These are phyloP conservation scores for Acanthoscelides obtectus DNA, from an alignment of 2,888 invertebrate species.

Conservation along the genomic window DNA sequence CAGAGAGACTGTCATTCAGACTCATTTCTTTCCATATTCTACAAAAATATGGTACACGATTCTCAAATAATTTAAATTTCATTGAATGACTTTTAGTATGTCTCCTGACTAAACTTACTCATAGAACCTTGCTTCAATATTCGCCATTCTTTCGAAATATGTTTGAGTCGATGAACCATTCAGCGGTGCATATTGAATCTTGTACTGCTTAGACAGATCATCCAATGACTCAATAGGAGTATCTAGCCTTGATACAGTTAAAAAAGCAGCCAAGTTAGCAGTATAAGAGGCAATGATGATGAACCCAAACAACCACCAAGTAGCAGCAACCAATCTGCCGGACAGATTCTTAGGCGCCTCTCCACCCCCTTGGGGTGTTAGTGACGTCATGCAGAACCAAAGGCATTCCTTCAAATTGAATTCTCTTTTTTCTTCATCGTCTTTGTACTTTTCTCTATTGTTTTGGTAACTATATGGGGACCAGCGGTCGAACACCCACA, in stretches of 20 bases:
- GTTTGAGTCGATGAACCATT: slow-evolving; percentile 86
- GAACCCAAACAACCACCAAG: slow-evolving; percentile 99
- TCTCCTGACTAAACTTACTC: slow-evolving; percentile 58
- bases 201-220: slow-evolving; percentile 86
- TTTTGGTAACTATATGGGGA: slow-evolving; percentile 97
- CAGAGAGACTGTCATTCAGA: slow-evolving; percentile 85
- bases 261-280: slow-evolving; percentile 94
- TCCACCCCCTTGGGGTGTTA: slow-evolving; percentile 93
- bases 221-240: slow-evolving; percentile 91
- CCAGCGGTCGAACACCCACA: slow-evolving; percentile 97
- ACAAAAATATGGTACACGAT: slow-evolving; percentile 21
- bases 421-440: slow-evolving; percentile 90
- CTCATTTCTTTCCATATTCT: slow-evolving; percentile 99
- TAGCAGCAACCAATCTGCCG: slow-evolving; percentile 82
- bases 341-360: slow-evolving; percentile 96
- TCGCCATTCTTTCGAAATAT: slow-evolving; percentile 93
- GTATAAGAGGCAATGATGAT: slow-evolving; percentile 99
- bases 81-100: background rate
- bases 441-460: slow-evolving; percentile 86
- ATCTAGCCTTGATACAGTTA: slow-evolving; percentile 84
- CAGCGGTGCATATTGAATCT: slow-evolving; percentile 91
- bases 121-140: slow-evolving; percentile 91
- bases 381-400: slow-evolving; percentile 98
- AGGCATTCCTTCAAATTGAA: slow-evolving; percentile 94
- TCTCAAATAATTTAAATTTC: too few relatives aligned